Conservation (phyloP, 2,113 vertebrate species). For the Atlantisia rogersi region DNA sequence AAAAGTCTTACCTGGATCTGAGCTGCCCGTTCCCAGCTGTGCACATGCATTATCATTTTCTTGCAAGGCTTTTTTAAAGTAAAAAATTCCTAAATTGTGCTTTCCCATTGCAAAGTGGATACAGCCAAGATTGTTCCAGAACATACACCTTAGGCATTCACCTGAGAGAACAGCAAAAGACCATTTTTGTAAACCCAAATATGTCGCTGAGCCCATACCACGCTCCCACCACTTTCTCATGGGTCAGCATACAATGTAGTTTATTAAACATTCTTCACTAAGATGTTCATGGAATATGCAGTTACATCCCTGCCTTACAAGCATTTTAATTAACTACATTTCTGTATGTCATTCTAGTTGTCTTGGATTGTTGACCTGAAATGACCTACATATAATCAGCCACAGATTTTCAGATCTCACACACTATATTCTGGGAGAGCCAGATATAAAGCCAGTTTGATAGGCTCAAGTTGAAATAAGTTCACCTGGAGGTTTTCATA, state of each 20-base stretch:
- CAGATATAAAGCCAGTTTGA: background rate
- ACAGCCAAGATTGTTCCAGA: conserved; percentile 99
- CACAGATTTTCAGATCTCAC: background rate
- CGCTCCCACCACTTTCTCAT: background rate
- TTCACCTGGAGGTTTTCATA: background rate
- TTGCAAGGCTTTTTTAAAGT: conserved; percentile 98
- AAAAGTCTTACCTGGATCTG: conserved; percentile 81
- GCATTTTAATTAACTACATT: background rate
- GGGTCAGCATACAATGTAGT: background rate
- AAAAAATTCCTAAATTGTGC: conserved; percentile 97
- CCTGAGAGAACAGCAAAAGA: conserved; percentile 75
- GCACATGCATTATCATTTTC: conserved; percentile 95
- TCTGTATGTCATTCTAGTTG: background rate
- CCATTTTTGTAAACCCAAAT: background rate
- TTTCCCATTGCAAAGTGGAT: conserved; percentile 99
- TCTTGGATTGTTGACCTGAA: background rate
- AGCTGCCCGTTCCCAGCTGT: conserved; percentile 83
- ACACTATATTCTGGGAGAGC: background rate
- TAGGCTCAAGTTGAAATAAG: background rate
- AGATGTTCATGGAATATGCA: background rate
- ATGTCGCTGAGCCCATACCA: background rate
- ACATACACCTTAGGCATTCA: conserved; percentile 98
- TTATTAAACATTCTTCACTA: background rate
- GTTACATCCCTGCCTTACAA: background rate
- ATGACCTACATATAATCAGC: background rate